Conservation (phyloP, 1,140 invertebrate genomes). For the Dendrolimus punctatus region DNA sequence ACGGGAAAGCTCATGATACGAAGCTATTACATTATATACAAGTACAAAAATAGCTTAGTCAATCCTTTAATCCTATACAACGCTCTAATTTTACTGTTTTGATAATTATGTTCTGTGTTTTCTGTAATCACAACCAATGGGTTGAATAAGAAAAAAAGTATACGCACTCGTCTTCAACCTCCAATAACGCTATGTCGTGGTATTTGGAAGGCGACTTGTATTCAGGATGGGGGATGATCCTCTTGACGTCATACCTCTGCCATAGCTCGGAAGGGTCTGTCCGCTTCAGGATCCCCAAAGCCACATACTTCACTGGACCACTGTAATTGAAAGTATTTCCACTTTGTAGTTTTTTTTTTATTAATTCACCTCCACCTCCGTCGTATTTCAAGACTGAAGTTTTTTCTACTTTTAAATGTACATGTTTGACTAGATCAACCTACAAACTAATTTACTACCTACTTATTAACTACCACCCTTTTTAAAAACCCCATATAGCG, state of each 20-base stretch:
- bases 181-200: constrained; percentile 26
- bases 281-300: constrained; percentile 5
- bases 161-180: constrained; percentile 14
- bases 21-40: not conserved
- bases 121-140: not conserved
- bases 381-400: not conserved
- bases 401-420: not conserved
- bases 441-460: too few relatives aligned
- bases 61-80: too few relatives aligned
- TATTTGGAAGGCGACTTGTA: constrained; percentile 22
- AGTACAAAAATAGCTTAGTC: too few relatives aligned
- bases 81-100: not conserved
- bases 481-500: too few relatives aligned
- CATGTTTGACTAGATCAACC: not conserved
- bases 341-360: not conserved
- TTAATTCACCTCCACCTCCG: not conserved
- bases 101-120: not conserved
- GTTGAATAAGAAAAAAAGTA: not conserved
- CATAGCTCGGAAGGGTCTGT: constrained; percentile 4
- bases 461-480: too few relatives aligned
- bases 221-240: constrained; percentile 20
- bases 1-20: not conserved
- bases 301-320: constrained; percentile 5
- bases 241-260: constrained; percentile 13
- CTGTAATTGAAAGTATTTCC: not conserved